Conservation (phyloP, 2,797 vertebrate genomes). For the Loriculus beryllinus region DNA sequence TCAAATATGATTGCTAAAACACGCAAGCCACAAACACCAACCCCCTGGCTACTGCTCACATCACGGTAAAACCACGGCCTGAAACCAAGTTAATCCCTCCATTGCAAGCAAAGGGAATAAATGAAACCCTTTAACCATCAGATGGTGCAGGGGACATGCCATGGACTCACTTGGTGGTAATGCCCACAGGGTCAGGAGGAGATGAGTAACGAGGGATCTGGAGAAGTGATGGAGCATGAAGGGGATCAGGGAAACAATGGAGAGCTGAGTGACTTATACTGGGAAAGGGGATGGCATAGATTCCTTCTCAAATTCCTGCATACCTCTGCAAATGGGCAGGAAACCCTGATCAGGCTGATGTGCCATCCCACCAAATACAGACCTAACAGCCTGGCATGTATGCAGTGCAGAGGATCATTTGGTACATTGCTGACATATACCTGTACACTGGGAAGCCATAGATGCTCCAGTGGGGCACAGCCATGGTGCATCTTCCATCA, state of each 20-base stretch:
- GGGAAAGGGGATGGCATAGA: not conserved
- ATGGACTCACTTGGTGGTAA: not conserved
- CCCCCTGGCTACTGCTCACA: not conserved
- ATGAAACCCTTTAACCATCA: not conserved
- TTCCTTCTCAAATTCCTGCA: not conserved
- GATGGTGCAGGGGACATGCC: not conserved
- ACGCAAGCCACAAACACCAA: not conserved
- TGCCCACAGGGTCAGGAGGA: not conserved
- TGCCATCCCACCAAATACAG: not conserved
- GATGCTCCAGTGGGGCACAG: not conserved
- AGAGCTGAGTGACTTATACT: fast-evolving
- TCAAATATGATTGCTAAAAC: not conserved
- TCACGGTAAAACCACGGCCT: not conserved
- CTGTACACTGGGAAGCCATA: not conserved
- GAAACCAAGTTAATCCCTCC: not conserved
- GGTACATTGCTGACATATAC: fast-evolving
- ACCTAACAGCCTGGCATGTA: not conserved
- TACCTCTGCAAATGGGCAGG: not conserved
- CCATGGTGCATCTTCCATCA: not conserved
- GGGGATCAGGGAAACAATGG: not conserved
- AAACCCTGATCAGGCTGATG: not conserved
- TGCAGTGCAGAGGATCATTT: not conserved
- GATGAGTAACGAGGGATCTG: not conserved
- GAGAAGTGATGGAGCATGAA: not conserved
- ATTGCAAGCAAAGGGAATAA: not conserved